phyloP scores from a whole-genome alignment of 2,113 vertebrate species.

The Triplophysa rosa region DNA sequence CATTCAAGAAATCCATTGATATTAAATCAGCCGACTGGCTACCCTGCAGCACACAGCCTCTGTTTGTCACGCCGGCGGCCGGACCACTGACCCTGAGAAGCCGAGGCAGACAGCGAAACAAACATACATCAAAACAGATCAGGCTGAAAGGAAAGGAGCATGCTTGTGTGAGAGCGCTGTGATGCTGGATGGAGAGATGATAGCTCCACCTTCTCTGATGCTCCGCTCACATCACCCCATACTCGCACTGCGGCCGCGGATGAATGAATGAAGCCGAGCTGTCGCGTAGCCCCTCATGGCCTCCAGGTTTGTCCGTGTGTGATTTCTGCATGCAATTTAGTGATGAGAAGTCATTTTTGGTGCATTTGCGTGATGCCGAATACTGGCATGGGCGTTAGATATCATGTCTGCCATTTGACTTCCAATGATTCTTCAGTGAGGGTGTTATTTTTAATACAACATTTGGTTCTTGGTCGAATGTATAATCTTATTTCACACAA shows the following conservation, averaged over 20 bases:
- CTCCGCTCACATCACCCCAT: slow-evolving; percentile 43
- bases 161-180: slow-evolving; percentile 24
- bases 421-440: neutral
- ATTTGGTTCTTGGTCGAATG: neutral
- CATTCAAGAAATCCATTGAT: slow-evolving; percentile 62
- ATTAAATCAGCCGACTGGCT: slow-evolving; percentile 49
- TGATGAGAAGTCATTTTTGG: neutral
- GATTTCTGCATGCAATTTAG: neutral
- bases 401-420: neutral
- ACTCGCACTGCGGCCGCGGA: slow-evolving; percentile 39
- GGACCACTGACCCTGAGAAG: slow-evolving; percentile 4
- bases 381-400: neutral
- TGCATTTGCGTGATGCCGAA: neutral
- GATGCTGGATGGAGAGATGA: slow-evolving; percentile 8
- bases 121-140: neutral
- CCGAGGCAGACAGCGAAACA: neutral
- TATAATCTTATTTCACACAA: neutral
- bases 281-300: slow-evolving; percentile 80
- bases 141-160: neutral
- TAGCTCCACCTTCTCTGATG: slow-evolving; percentile 28
- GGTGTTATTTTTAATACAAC: neutral
- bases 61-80: slow-evolving; percentile 40
- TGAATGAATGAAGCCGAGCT: slow-evolving; percentile 81
- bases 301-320: slow-evolving; percentile 83
- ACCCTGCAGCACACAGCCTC: slow-evolving; percentile 39